A percentile compares a stretch with the other conserved stretches of the same genome.
phyloP scores from a whole-genome alignment of 53 echinoderm and acorn worm species.

The Zoroaster sp. region DNA sequence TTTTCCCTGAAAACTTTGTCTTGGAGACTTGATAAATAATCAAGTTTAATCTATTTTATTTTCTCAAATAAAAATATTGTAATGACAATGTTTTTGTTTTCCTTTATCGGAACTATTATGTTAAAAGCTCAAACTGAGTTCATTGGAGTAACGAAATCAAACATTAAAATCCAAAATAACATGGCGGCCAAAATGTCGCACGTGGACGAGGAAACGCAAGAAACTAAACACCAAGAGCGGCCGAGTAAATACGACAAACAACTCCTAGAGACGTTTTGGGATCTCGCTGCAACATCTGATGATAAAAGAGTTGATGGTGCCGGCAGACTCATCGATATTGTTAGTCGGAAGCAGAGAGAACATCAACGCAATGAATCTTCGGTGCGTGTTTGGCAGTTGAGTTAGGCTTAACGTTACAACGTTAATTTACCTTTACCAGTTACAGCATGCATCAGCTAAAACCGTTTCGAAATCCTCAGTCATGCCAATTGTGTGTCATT shows the following conservation, averaged over 20 bases:
- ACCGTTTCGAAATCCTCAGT: no score
- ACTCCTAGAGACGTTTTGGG: constrained; percentile 86
- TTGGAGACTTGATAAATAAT: background rate
- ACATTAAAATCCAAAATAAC: constrained; percentile 41
- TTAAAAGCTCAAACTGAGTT: background rate
- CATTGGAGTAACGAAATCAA: background rate
- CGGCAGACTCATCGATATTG: constrained; percentile 62
- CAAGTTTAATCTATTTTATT: background rate
- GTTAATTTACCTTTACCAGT: background rate
- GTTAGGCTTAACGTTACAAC: background rate
- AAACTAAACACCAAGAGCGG: background rate
- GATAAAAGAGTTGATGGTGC: constrained; percentile 82
- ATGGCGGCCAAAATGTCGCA: constrained; percentile 60
- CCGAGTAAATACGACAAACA: constrained; percentile 55
- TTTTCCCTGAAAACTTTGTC: background rate
- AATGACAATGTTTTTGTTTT: background rate
- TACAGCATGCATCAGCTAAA: background rate
- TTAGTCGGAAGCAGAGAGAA: constrained; percentile 67
- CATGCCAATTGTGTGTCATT: no score
- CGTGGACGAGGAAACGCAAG: constrained; percentile 33
- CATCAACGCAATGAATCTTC: background rate
- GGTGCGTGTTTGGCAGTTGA: constrained; percentile 29
- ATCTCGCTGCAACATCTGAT: constrained; percentile 74
- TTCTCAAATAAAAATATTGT: background rate
- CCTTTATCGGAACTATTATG: no score